A percentile compares a stretch with the other conserved stretches of the same genome.
These are phyloP conservation scores for Aricia agestis DNA, from an alignment of 1,140 invertebrate species.

Conservation along the genomic window DNA sequence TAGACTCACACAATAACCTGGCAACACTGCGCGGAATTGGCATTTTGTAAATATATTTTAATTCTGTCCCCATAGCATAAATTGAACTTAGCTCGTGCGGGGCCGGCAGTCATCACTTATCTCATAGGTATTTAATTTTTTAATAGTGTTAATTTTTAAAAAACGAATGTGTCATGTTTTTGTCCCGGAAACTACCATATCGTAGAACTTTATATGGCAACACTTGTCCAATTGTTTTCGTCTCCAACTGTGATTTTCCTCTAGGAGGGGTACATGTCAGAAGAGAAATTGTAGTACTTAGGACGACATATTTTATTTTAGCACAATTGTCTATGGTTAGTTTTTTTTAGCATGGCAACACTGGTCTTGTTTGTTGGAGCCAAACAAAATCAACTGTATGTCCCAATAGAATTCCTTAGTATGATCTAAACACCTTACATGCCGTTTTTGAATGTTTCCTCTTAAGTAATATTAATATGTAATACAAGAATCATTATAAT, in stretches of 20 bases:
- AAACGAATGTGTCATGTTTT: slow-evolving; percentile 58
- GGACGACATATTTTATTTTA: slow-evolving; percentile 45
- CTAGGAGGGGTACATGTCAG: slow-evolving; percentile 35
- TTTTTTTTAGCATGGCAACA: slow-evolving; percentile 2
- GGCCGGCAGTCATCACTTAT: slow-evolving; percentile 68
- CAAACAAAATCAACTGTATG: not conserved
- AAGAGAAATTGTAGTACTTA: slow-evolving; percentile 55
- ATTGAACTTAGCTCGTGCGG: slow-evolving; percentile 57
- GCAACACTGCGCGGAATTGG: slow-evolving; percentile 56
- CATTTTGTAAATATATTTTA: slow-evolving; percentile 71
- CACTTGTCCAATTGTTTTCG: slow-evolving; percentile 39
- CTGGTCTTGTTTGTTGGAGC: not conserved
- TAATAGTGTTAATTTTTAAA: slow-evolving; percentile 66
- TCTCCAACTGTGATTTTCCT: slow-evolving; percentile 51
- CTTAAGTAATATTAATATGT: not conserved
- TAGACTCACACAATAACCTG: slow-evolving; percentile 31
- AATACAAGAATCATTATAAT: not conserved
- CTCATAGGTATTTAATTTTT: slow-evolving; percentile 75
- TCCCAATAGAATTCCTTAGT: not conserved
- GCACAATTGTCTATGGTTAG: slow-evolving; percentile 39
- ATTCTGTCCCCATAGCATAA: slow-evolving; percentile 70
- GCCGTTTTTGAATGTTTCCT: not conserved
- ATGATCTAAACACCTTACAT: not conserved
- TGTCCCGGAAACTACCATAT: slow-evolving; percentile 39
- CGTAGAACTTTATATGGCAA: slow-evolving; percentile 46